These are phyloP conservation scores for Mormyrops attenuatus DNA, from an alignment of 2,797 vertebrate genomes.

Conservation along the genomic window DNA sequence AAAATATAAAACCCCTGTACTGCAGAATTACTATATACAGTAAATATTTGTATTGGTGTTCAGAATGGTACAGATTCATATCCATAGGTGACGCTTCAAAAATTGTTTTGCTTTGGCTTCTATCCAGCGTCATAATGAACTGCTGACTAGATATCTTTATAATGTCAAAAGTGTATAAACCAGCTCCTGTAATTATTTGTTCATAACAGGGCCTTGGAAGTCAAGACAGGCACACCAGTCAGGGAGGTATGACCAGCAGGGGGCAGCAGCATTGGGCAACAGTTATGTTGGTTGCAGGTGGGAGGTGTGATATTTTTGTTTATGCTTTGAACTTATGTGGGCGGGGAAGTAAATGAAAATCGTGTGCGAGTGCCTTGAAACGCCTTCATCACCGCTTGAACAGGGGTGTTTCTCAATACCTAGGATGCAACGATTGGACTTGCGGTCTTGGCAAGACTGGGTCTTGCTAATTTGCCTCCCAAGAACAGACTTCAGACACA, in stretches of 20 bases:
- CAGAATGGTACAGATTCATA: not conserved
- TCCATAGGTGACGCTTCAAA: not conserved
- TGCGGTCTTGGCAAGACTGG: not conserved
- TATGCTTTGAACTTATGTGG: not conserved
- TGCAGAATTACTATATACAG: not conserved
- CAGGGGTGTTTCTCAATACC: not conserved
- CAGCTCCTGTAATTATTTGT: not conserved
- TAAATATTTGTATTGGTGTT: not conserved
- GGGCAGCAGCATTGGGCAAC: not conserved
- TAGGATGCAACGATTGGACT: not conserved
- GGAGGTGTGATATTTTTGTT: conserved; percentile 1
- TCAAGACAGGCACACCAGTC: not conserved
- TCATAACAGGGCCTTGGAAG: not conserved
- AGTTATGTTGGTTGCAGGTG: not conserved
- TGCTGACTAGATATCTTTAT: not conserved
- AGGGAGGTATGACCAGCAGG: not conserved
- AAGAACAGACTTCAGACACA: not conserved
- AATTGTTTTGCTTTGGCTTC: not conserved
- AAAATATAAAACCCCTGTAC: not conserved
- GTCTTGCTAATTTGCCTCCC: not conserved
- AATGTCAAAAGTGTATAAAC: not conserved
- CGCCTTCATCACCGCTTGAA: not conserved
- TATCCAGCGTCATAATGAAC: not conserved
- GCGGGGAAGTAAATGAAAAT: not conserved
- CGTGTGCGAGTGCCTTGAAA: not conserved